phyloP scores from a whole-genome alignment of 2,113 vertebrate species.

The Eclectus roratus region DNA sequence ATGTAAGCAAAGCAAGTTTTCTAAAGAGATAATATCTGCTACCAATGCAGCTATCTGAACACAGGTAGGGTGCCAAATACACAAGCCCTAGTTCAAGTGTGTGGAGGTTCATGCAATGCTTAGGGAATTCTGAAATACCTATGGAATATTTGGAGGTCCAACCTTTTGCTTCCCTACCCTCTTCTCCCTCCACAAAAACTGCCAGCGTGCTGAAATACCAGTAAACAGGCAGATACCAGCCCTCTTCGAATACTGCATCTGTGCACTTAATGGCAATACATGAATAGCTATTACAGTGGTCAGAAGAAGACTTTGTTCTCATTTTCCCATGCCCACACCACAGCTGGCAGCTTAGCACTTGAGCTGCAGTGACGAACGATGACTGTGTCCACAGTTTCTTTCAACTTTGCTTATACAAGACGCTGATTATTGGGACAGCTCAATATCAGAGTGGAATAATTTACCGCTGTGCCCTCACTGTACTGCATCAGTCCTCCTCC shows the following conservation, averaged over 20 bases:
- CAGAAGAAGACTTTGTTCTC: background rate
- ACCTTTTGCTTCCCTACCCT: background rate
- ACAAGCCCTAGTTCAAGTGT: background rate
- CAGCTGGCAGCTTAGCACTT: background rate
- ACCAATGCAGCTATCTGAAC: background rate
- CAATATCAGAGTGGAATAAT: background rate
- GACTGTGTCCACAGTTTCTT: background rate
- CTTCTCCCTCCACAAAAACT: background rate
- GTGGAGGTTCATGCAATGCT: rapidly evolving
- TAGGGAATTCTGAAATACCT: background rate
- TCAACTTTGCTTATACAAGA: conserved; percentile 23
- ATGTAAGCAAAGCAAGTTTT: background rate
- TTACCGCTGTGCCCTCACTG: background rate
- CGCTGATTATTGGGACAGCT: background rate
- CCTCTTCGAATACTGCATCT: background rate
- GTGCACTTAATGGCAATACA: background rate
- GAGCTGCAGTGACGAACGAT: background rate
- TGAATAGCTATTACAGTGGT: background rate
- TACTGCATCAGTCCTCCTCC: background rate
- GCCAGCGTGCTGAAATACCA: background rate
- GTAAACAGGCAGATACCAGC: rapidly evolving
- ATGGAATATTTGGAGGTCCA: background rate
- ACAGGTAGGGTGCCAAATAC: background rate
- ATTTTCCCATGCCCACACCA: background rate
- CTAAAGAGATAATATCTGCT: background rate